Percentiles rank a stretch among this genome's conserved stretches.
phyloP scores from a whole-genome alignment of 2,888 invertebrate species.

The Eupithecia inturbata region DNA sequence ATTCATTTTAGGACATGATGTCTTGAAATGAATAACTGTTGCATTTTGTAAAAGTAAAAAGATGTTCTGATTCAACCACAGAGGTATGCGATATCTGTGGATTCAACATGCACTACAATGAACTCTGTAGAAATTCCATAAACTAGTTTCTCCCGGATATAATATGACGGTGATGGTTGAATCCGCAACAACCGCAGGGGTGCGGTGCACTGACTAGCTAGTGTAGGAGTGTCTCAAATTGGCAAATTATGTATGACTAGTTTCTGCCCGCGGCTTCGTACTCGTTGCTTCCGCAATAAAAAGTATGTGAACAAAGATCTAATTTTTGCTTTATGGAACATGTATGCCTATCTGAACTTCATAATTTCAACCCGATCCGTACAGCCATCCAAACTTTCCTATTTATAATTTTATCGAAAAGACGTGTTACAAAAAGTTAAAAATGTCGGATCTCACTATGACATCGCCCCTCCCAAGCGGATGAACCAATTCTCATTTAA shows the following conservation, averaged over 20 bases:
- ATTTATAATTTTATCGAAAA: too few relatives aligned
- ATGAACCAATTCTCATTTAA: too few relatives aligned
- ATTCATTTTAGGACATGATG: not conserved
- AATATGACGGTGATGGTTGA: slow-evolving; percentile 15
- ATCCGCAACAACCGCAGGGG: slow-evolving; percentile 47
- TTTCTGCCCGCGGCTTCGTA: not conserved
- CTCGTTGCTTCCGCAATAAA: too few relatives aligned
- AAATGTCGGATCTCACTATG: too few relatives aligned
- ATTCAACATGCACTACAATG: slow-evolving; percentile 12
- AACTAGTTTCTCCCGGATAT: slow-evolving; percentile 22
- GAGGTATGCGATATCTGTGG: too few relatives aligned
- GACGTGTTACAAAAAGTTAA: too few relatives aligned
- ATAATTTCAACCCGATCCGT: too few relatives aligned
- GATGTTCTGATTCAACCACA: not conserved
- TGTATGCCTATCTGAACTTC: too few relatives aligned
- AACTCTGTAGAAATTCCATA: slow-evolving; percentile 20
- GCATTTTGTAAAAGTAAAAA: not conserved
- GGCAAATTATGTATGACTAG: not conserved
- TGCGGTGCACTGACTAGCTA: not conserved
- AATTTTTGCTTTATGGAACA: too few relatives aligned
- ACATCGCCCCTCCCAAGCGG: too few relatives aligned
- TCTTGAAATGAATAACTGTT: not conserved
- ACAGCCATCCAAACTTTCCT: too few relatives aligned
- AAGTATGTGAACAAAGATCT: too few relatives aligned
- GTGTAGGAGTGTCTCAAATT: not conserved